phyloP scores from a whole-genome alignment of 2,888 invertebrate species.

The Pristionchus arcanus region DNA sequence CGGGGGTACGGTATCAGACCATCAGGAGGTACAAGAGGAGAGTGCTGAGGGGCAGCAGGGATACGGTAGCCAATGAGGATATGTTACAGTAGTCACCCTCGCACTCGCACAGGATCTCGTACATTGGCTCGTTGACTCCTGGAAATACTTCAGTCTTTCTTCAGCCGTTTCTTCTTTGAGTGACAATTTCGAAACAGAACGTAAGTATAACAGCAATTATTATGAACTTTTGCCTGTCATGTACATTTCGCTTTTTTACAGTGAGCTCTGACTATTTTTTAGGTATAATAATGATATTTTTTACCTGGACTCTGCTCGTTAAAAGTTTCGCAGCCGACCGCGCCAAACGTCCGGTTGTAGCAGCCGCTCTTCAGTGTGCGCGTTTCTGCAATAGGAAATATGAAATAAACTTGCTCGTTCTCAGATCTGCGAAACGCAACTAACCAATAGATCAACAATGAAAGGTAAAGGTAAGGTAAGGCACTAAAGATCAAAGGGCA shows the following conservation, averaged over 20 bases:
- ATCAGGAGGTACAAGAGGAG: constrained; percentile 1
- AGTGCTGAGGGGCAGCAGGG: background rate
- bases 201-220: too few species aligned
- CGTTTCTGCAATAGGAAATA: background rate
- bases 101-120: constrained; percentile 30
- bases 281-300: too few species aligned
- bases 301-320: constrained; percentile 37
- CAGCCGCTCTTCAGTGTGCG: constrained; percentile 30
- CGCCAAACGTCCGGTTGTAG: constrained; percentile 7
- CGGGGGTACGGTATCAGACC: background rate
- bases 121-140: constrained; percentile 12
- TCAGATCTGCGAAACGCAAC: too few species aligned
- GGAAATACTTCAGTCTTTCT: background rate
- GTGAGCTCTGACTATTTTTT: too few species aligned
- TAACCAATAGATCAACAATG: too few species aligned
- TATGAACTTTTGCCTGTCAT: too few species aligned
- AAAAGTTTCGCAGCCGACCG: constrained; percentile 4
- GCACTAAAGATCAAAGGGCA: too few species aligned
- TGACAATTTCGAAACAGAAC: too few species aligned
- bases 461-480: too few species aligned
- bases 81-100: constrained; percentile 30
- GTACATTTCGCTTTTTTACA: too few species aligned
- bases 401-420: background rate
- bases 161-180: too few species aligned
- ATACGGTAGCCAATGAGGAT: constrained; percentile 8